phyloP scores from a whole-genome alignment of 2,888 invertebrate genomes.

The Drosophila nr. perissopoda region DNA sequence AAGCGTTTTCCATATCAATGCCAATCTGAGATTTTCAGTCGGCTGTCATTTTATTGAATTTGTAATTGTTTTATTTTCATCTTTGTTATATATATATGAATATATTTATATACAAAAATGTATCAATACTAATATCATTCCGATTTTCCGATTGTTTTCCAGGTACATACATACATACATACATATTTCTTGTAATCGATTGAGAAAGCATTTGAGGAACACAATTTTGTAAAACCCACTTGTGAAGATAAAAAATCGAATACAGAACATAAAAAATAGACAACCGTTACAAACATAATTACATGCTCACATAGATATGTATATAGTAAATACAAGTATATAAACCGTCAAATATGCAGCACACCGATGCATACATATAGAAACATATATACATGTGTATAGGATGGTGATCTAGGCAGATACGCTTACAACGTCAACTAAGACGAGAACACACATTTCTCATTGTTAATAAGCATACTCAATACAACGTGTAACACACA shows the following conservation, averaged over 20 bases:
- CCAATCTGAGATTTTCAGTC: not conserved
- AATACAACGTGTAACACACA: constrained; percentile 37
- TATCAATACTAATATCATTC: not conserved
- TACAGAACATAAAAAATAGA: constrained; percentile 8
- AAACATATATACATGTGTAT: not conserved
- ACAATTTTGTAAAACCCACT: constrained; percentile 28
- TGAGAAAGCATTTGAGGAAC: constrained; percentile 8
- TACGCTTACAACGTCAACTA: constrained; percentile 54
- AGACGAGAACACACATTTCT: constrained; percentile 34
- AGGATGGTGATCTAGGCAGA: constrained; percentile 54
- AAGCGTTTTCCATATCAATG: not conserved
- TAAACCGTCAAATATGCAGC: constrained; percentile 20
- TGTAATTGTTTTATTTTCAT: not conserved
- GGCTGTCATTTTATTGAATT: too few relatives aligned
- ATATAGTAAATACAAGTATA: constrained; percentile 13
- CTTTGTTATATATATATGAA: not conserved
- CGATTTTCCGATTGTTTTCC: constrained; percentile 7
- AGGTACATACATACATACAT: constrained; percentile 27
- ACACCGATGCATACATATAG: not conserved
- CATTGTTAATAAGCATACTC: constrained; percentile 58
- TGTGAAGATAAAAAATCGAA: not conserved
- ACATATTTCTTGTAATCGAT: constrained; percentile 27
- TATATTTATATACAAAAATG: not conserved
- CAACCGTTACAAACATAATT: constrained; percentile 4
- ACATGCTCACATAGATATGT: constrained; percentile 13